Percentiles rank a stretch among this genome's conserved stretches.
These are phyloP conservation scores for Xestia xanthographa DNA, from an alignment of 2,888 invertebrate genomes.

Conservation along the genomic window DNA sequence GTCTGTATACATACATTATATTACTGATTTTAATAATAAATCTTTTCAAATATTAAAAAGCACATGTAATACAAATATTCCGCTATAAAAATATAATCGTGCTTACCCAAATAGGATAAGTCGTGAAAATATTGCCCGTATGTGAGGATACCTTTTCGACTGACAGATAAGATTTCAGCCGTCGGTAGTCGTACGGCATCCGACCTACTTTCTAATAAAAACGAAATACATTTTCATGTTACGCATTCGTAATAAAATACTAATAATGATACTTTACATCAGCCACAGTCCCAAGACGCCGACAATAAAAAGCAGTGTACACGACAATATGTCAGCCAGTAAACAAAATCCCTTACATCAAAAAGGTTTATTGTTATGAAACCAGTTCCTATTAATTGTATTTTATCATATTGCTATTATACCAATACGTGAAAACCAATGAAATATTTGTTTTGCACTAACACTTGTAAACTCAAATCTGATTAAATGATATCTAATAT, in stretches of 20 bases:
- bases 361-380: conserved; percentile 56
- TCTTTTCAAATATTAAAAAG: background rate
- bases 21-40: background rate
- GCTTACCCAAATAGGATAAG: conserved; percentile 14
- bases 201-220: conserved; percentile 62
- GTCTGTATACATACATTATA: background rate
- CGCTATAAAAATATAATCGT: background rate
- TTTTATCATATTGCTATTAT: conserved; percentile 23
- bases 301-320: conserved; percentile 65
- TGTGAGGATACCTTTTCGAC: conserved; percentile 39
- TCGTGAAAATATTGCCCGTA: conserved; percentile 37
- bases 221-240: conserved; percentile 61
- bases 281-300: conserved; percentile 61
- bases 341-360: conserved; percentile 54
- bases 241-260: conserved; percentile 64
- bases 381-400: conserved; percentile 47
- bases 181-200: conserved; percentile 50
- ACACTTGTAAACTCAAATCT: background rate
- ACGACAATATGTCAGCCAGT: conserved; percentile 60
- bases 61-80: background rate
- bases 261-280: conserved; percentile 67
- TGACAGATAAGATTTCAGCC: conserved; percentile 53
- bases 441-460: conserved; percentile 2
- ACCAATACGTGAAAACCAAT: background rate
- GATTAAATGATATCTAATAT: background rate